Conservation (phyloP, 2,888 invertebrate species). For the Seira musarum region DNA sequence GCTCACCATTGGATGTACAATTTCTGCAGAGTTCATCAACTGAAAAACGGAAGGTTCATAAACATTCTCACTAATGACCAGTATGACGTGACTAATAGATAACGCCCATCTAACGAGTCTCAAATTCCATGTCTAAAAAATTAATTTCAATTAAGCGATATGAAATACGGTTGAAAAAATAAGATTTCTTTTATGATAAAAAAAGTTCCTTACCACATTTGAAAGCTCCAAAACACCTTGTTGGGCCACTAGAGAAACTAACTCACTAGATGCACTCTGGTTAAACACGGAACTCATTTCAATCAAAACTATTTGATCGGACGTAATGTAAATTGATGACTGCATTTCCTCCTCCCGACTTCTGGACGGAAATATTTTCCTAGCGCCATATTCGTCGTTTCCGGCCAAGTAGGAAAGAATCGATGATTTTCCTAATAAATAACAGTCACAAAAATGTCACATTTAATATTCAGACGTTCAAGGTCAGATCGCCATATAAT, state of each 20-base stretch:
- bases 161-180: too few species aligned
- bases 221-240: conserved; percentile 64
- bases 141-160: conserved; percentile 14
- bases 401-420: conserved; percentile 63
- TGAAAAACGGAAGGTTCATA: conserved; percentile 65
- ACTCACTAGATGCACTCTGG: conserved; percentile 62
- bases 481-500: background rate
- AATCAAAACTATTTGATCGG: conserved; percentile 64
- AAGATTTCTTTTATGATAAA: too few species aligned
- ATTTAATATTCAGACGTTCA: background rate
- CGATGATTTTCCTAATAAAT: conserved; percentile 62
- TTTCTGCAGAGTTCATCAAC: conserved; percentile 64
- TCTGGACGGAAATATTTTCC: conserved; percentile 57
- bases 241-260: conserved; percentile 54
- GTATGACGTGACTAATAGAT: conserved; percentile 66
- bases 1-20: conserved; percentile 65
- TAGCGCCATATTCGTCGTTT: conserved; percentile 47
- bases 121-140: conserved; percentile 65
- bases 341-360: conserved; percentile 56
- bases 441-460: background rate
- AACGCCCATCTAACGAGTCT: conserved; percentile 68
- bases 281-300: conserved; percentile 67
- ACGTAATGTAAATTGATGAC: conserved; percentile 59
- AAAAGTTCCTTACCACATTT: conserved; percentile 62
- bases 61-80: conserved; percentile 63